These are phyloP conservation scores for Crioceris asparagi DNA, from an alignment of 2,888 invertebrate species.

Conservation along the genomic window DNA sequence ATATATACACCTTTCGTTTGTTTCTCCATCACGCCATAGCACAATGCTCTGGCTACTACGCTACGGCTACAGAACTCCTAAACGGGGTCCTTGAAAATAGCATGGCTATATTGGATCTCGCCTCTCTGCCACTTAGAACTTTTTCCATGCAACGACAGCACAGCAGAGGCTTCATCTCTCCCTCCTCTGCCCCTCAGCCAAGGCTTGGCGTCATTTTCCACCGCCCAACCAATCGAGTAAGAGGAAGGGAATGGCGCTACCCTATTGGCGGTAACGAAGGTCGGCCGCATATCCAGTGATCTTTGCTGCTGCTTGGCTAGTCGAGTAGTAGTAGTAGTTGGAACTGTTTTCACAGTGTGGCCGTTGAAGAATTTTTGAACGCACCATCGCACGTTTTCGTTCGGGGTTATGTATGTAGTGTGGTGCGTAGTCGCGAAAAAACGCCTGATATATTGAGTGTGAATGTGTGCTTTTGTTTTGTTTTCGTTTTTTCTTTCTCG, in stretches of 20 bases:
- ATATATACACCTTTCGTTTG: no score
- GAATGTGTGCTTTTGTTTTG: conserved; percentile 4
- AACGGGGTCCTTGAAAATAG: conserved; percentile 28
- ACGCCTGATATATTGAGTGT: conserved; percentile 3
- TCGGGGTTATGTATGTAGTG: conserved; percentile 4
- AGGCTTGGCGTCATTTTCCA: no score
- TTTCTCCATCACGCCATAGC: no score
- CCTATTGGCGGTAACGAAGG: conserved; percentile 34
- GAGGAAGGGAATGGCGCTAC: conserved; percentile 27
- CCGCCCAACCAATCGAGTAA: conserved; percentile 32
- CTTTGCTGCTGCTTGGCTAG: no score
- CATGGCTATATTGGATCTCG: conserved; percentile 34
- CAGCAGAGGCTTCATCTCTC: conserved; percentile 10
- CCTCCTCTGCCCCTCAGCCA: conserved; percentile 10
- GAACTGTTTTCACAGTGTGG: conserved; percentile 9
- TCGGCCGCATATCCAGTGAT: conserved; percentile 28
- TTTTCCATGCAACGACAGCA: no score
- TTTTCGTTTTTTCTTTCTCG: conserved; percentile 8
- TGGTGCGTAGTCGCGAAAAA: conserved; percentile 2
- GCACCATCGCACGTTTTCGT: conserved; percentile 9
- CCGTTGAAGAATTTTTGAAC: conserved; percentile 14
- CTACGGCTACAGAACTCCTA: no score
- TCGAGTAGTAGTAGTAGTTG: conserved; percentile 13
- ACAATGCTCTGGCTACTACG: no score
- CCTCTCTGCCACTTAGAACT: conserved; percentile 24